Percentiles rank a stretch among this genome's conserved stretches.
Conservation (phyloP, 2,113 vertebrate genomes). For the Odontesthes bonariensis region DNA sequence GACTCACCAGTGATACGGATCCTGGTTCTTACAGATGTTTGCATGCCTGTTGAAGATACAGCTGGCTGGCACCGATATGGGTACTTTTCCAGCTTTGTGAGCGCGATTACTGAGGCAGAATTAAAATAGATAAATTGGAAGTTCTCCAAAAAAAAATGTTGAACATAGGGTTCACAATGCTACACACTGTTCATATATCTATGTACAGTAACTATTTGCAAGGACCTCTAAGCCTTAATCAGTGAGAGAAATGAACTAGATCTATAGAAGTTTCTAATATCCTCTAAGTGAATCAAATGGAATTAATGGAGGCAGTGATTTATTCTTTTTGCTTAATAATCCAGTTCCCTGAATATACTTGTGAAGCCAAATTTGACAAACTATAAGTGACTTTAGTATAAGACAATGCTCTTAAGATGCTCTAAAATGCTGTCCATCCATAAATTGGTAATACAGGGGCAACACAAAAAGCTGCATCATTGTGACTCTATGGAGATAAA, state of each 20-base stretch:
- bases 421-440: not conserved
- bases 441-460: not conserved
- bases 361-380: no score
- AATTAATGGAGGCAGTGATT: no score
- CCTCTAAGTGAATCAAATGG: no score
- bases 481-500: not conserved
- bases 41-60: slow-evolving; percentile 71
- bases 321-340: no score
- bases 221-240: no score
- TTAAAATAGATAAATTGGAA: slow-evolving; percentile 60
- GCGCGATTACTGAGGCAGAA: slow-evolving; percentile 65
- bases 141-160: slow-evolving; percentile 22
- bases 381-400: no score
- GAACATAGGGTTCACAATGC: not conserved
- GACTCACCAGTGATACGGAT: slow-evolving; percentile 71
- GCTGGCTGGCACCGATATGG: slow-evolving; percentile 60
- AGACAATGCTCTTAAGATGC: no score
- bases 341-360: no score
- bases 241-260: no score
- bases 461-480: not conserved
- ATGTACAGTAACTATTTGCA: no score
- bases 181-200: not conserved
- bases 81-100: slow-evolving; percentile 50
- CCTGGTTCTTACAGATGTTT: slow-evolving; percentile 77
- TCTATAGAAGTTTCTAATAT: no score